A percentile compares a stretch with the other conserved stretches of the same genome.
Evolutionary conservation across 1,140 invertebrate species (phyloP).

Genomic region (Pollicipes pollicipes): DNA sequence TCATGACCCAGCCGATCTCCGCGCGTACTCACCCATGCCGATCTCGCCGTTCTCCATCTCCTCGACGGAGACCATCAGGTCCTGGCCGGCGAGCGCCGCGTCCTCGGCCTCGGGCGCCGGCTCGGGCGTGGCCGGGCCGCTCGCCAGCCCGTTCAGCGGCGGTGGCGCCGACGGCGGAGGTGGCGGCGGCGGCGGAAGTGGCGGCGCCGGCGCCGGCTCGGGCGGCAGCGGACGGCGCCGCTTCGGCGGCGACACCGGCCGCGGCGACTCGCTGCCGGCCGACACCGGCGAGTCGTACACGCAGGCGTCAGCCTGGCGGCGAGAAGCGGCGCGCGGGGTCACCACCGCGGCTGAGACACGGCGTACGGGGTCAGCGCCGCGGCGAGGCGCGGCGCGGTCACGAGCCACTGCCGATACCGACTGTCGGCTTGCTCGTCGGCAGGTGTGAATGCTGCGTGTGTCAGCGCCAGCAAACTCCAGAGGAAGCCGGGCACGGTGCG

Average conservation of each 20-base stretch:
- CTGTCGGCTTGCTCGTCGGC: too few relatives aligned
- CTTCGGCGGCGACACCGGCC: not conserved
- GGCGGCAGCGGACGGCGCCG: conserved; percentile 3
- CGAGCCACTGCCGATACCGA: too few relatives aligned
- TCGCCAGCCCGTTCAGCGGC: not conserved
- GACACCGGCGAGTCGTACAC: not conserved
- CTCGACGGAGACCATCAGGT: not conserved
- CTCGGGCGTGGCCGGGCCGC: not conserved
- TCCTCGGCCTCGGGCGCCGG: not conserved
- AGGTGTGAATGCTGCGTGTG: too few relatives aligned
- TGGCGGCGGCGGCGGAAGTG: conserved; percentile 8
- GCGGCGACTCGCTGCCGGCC: not conserved
- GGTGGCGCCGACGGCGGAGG: conserved; percentile 11
- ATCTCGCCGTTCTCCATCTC: not conserved
- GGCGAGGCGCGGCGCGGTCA: too few relatives aligned
- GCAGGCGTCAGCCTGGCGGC: not conserved
- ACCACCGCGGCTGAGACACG: too few relatives aligned
- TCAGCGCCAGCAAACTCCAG: too few relatives aligned
- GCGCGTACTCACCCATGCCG: not conserved
- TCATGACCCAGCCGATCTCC: too few relatives aligned
- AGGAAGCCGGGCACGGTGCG: too few relatives aligned
- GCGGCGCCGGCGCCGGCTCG: conserved; percentile 12
- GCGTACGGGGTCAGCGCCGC: too few relatives aligned
- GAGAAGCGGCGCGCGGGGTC: not conserved
- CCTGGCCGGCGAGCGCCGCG: not conserved